A percentile compares a stretch with the other conserved stretches of the same genome.
Conservation (phyloP, 2,888 invertebrate genomes). For the Callimorpha dominula region DNA sequence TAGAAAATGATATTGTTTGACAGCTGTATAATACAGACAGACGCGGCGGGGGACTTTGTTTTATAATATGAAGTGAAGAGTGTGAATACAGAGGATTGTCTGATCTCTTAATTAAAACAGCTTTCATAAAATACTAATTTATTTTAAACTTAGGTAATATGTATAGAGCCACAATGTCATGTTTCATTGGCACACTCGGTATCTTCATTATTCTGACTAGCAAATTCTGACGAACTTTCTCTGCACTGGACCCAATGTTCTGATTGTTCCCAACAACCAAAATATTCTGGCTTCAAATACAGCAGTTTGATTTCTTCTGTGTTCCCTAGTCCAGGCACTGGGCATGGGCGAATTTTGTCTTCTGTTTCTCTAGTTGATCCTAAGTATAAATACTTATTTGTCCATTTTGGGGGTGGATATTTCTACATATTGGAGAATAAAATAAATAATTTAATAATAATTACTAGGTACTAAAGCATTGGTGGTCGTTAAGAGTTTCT, state of each 20-base stretch:
- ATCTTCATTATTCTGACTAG: slow-evolving; percentile 15
- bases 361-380: slow-evolving; percentile 76
- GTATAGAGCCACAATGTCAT: background rate
- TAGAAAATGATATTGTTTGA: too few species aligned
- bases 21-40: too few species aligned
- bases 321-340: slow-evolving; percentile 66
- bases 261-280: slow-evolving; percentile 67
- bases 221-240: slow-evolving; percentile 44
- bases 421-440: slow-evolving; percentile 19
- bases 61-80: too few species aligned
- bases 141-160: background rate
- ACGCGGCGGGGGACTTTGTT: too few species aligned
- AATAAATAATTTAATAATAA: background rate
- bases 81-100: too few species aligned
- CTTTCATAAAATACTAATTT: background rate
- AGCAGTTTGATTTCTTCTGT: slow-evolving; percentile 66
- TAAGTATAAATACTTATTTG: slow-evolving; percentile 85
- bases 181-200: background rate
- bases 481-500: background rate
- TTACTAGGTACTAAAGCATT: too few species aligned
- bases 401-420: slow-evolving; percentile 71
- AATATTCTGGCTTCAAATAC: slow-evolving; percentile 67
- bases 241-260: slow-evolving; percentile 71
- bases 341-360: slow-evolving; percentile 63
- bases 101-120: too few species aligned